A percentile compares a stretch with the other conserved stretches of the same genome.
phyloP scores from a whole-genome alignment of 2,113 vertebrate species.

The Eptesicus fuscus region DNA sequence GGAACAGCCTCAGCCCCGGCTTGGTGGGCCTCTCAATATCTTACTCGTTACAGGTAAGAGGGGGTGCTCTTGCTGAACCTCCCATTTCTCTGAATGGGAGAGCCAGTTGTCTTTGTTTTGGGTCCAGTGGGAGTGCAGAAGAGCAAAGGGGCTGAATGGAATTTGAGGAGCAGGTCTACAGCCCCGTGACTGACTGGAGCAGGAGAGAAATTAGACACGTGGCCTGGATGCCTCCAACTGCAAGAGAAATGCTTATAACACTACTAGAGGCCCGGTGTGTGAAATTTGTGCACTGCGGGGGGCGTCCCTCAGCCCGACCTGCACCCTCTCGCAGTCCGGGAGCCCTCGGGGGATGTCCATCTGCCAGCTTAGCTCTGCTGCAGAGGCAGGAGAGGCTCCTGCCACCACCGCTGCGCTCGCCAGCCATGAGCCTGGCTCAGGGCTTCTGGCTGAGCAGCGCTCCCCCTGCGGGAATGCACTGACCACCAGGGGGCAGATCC shows the following conservation, averaged over 20 bases:
- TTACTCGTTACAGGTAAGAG: constrained; percentile 93
- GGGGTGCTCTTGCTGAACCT: fast-evolving
- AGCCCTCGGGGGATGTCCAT: too few relatives aligned
- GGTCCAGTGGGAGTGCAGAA: neutral
- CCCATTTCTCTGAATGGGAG: neutral
- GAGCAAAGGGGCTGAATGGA: neutral
- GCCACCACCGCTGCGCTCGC: too few relatives aligned
- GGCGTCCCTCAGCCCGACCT: too few relatives aligned
- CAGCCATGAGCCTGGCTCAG: too few relatives aligned
- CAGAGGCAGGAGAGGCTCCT: too few relatives aligned
- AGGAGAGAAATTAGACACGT: fast-evolving
- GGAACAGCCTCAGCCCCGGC: constrained; percentile 90
- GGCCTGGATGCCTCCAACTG: neutral
- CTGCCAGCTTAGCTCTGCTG: too few relatives aligned
- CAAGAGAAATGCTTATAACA: neutral
- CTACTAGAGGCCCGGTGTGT: neutral
- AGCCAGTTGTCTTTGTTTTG: neutral
- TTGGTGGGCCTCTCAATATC: constrained; percentile 94
- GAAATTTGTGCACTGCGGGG: too few relatives aligned
- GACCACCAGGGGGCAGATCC: too few relatives aligned
- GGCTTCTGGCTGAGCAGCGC: too few relatives aligned
- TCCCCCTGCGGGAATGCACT: too few relatives aligned
- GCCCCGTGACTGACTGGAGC: neutral
- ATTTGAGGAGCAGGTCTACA: neutral
- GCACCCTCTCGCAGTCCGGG: too few relatives aligned